phyloP scores from a whole-genome alignment of 2,888 invertebrate species.

The Dynastes tityus region DNA sequence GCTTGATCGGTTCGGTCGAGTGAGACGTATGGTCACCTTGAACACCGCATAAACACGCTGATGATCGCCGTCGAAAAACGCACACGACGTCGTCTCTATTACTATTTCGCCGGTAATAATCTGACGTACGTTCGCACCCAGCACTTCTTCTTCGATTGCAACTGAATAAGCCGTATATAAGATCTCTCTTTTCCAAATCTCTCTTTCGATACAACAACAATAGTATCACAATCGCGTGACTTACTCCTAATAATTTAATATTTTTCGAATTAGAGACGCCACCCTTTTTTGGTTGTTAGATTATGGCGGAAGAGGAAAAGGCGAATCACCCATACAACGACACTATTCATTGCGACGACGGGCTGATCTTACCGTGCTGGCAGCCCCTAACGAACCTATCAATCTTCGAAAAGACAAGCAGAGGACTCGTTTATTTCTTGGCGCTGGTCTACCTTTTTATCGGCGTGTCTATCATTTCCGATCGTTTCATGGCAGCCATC shows the following conservation, averaged over 20 bases:
- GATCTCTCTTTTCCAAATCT: conserved; percentile 21
- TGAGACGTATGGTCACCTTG: conserved; percentile 49
- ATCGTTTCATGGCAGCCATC: conserved; percentile 99
- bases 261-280: conserved; percentile 15
- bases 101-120: conserved; percentile 39
- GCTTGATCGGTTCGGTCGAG: conserved; percentile 56
- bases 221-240: not conserved
- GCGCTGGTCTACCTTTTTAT: conserved; percentile 95
- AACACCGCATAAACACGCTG: conserved; percentile 34
- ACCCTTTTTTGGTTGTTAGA: conserved; percentile 19
- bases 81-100: conserved; percentile 37
- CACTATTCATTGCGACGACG: conserved; percentile 79
- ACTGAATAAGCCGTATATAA: conserved; percentile 2
- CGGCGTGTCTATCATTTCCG: conserved; percentile 98
- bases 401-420: conserved; percentile 83
- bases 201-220: not conserved
- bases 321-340: conserved; percentile 41
- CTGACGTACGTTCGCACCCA: too few species aligned
- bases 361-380: conserved; percentile 93
- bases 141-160: too few species aligned
- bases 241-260: too few species aligned
- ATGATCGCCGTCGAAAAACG: conserved; percentile 49
- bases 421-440: conserved; percentile 93
- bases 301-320: conserved; percentile 42
- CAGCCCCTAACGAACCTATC: conserved; percentile 84